Evolutionary conservation across 2,797 vertebrate genomes (phyloP).

Genomic region (Acridotheres tristis): DNA sequence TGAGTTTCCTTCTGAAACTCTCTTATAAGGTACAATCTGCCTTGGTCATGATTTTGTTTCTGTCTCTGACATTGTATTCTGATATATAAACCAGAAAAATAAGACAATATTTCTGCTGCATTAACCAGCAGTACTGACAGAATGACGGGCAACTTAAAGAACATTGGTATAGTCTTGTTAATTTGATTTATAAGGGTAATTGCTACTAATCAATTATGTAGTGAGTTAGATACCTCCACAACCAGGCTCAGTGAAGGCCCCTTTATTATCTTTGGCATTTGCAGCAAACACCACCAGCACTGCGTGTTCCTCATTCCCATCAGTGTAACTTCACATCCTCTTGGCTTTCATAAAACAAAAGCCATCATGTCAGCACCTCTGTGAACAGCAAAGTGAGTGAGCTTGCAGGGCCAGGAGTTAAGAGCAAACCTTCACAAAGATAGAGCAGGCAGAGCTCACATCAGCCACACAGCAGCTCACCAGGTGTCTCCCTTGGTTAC

Average conservation of each 20-base stretch:
- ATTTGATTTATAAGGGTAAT: constrained; percentile 6
- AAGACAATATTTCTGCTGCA: background rate
- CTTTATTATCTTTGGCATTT: background rate
- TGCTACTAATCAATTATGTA: background rate
- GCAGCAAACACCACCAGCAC: background rate
- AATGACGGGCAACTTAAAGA: background rate
- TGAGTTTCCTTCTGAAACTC: background rate
- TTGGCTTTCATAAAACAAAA: background rate
- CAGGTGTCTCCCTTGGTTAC: background rate
- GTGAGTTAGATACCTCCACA: background rate
- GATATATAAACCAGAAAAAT: background rate
- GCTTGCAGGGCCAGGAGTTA: background rate
- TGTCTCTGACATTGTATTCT: background rate
- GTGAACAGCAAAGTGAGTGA: background rate
- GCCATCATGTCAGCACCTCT: background rate
- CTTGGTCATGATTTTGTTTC: background rate
- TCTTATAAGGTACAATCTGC: background rate
- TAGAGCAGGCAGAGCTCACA: background rate
- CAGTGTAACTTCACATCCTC: background rate
- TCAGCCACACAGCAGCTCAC: background rate
- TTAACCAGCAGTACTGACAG: background rate
- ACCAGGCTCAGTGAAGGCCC: background rate
- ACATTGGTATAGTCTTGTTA: background rate
- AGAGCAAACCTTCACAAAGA: background rate
- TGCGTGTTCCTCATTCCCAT: background rate